Evolutionary conservation across 2,113 vertebrate species (phyloP), one percentile per base, ranked within the genome.

Genomic region (Agapornis roseicollis): DNA sequence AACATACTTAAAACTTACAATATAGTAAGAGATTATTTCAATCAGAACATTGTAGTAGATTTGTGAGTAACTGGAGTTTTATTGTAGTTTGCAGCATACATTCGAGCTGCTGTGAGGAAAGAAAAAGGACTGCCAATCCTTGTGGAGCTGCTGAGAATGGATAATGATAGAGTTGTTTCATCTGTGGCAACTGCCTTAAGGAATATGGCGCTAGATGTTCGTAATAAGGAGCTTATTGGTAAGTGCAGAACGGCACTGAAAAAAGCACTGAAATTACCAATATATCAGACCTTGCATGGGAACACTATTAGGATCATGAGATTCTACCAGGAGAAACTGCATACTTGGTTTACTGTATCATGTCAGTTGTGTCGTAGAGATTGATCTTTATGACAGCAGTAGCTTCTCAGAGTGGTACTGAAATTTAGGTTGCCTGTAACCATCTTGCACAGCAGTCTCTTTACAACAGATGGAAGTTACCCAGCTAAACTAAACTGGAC

Each of bases 171-270:
- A 71, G 99, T 99, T 68, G 99, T 99, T 81, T 99, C 99, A 33
- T 99, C 99, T 3, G 99, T 99, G 42, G 99, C 99, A 15, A 99
- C 99, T 1, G 99, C 99, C 52, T 95, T 99, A 78, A 98, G 99
- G 94, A 99, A 99, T 94, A 99, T 99, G 99, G 99, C 99, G 0
- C 83, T 99, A 53, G 99, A 99, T 13, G 99, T 99, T 18, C 98
- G 99, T 53, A 99, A 99, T 97, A 99, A 99, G 97, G 99, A 99
- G 96, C 99, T 99, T 2, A 99, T 99, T 37, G 99, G 99, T 99
- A 66, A 39, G 98, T 96, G 7, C 60, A 0, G 61, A 58, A 2
- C 10, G 0, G 2, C 1, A 6, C 17, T 8, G 56, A 5, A 2
- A 50, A 20, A 9, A 41, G n/a, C 53, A 4, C 5, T 4, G 56